A percentile compares a stretch with the other conserved stretches of the same genome.
Evolutionary conservation across 2,888 invertebrate genomes (phyloP).

Genomic region (Bombylius discolor): DNA sequence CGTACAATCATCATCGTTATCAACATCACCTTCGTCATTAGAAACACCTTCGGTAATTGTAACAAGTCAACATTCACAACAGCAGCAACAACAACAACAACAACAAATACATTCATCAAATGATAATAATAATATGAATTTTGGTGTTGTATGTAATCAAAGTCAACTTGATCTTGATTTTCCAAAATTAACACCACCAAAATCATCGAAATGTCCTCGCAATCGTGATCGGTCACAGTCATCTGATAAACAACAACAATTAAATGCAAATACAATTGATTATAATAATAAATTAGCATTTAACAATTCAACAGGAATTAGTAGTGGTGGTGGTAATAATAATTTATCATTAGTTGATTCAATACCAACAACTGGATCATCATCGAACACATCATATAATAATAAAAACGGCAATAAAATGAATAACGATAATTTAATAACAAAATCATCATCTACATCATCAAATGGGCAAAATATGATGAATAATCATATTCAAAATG

Average conservation of each 20-base stretch:
- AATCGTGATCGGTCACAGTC: constrained; percentile 11
- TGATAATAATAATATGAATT: constrained; percentile 5
- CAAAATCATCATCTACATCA: background rate
- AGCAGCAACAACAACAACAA: constrained; percentile 24
- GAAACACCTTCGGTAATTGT: constrained; percentile 33
- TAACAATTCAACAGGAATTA: constrained; percentile 18
- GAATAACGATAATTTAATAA: constrained; percentile 5
- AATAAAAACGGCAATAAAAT: constrained; percentile 3
- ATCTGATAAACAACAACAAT: constrained; percentile 5
- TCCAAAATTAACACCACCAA: constrained; percentile 36
- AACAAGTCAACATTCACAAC: constrained; percentile 27
- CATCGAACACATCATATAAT: constrained; percentile 1
- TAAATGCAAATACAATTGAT: constrained; percentile 5
- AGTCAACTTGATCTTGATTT: constrained; percentile 31
- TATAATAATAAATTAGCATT: constrained; percentile 2
- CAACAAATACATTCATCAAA: constrained; percentile 18
- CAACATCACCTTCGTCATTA: constrained; percentile 24
- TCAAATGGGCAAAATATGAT: constrained; percentile 7
- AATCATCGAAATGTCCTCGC: constrained; percentile 28
- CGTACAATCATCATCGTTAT: constrained; percentile 22
- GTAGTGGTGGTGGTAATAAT: background rate
- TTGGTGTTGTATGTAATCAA: constrained; percentile 25
- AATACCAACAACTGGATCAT: background rate
- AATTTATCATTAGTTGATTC: background rate
- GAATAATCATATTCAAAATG: constrained; percentile 2